Percentiles rank a stretch among this genome's conserved stretches.
Conservation (phyloP, 2,797 vertebrate species). For the Schizopygopsis malacanthus region DNA sequence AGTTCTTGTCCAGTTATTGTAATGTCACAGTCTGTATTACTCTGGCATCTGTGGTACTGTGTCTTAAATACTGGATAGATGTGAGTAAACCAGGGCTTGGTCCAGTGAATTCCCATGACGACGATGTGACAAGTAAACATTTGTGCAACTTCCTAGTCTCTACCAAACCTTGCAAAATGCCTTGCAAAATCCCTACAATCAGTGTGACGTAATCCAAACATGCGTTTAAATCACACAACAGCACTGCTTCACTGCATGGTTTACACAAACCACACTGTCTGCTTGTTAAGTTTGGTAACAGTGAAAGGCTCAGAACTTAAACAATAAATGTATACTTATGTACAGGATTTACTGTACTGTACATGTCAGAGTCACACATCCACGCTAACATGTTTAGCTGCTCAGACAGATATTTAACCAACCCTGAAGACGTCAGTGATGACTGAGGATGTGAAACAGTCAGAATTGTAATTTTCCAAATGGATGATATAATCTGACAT, state of each 20-base stretch:
- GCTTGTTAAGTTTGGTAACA: not conserved
- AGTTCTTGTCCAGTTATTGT: constrained; percentile 10
- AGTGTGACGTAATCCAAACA: constrained; percentile 48
- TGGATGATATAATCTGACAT: not conserved
- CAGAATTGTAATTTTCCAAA: not conserved
- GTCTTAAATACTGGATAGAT: constrained; percentile 45
- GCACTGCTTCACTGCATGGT: not conserved
- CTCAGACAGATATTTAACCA: constrained; percentile 11
- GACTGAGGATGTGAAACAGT: not conserved
- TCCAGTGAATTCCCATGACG: not conserved
- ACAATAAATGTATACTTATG: not conserved
- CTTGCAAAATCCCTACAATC: constrained; percentile 25
- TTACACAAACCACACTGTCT: not conserved
- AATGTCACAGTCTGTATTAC: not conserved
- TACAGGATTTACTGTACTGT: not conserved
- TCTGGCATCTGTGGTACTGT: not conserved
- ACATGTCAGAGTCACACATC: not conserved
- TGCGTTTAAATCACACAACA: constrained; percentile 18
- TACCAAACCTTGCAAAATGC: not conserved
- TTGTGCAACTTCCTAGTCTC: constrained; percentile 40
- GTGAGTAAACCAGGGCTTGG: constrained; percentile 41
- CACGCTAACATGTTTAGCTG: not conserved
- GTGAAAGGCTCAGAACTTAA: not conserved
- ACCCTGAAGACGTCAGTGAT: not conserved
- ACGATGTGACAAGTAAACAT: not conserved